Conservation (phyloP, 1,140 invertebrate species). For the Cydia fagiglandana region DNA sequence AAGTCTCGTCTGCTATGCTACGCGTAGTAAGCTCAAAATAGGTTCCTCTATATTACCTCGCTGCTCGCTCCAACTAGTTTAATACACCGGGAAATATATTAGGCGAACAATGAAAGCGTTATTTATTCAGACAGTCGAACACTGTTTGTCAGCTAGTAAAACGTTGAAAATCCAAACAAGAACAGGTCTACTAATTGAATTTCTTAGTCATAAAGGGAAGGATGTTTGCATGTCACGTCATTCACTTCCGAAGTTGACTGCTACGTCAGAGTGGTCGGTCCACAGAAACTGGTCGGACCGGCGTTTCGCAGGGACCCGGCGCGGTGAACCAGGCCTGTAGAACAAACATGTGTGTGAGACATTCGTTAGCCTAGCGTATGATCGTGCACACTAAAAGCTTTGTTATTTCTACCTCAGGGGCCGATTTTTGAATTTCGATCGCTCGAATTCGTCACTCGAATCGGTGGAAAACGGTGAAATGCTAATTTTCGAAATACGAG, state of each 20-base stretch:
- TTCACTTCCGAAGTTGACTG: slow-evolving; percentile 47
- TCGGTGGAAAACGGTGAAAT: no score
- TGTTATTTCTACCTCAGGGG: background rate
- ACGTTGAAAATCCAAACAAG: slow-evolving; percentile 30
- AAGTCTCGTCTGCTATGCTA: background rate
- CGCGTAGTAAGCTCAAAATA: background rate
- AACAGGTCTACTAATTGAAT: slow-evolving; percentile 29
- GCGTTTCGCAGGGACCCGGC: slow-evolving; percentile 57
- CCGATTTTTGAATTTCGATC: no score
- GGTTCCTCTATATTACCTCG: slow-evolving; percentile 5
- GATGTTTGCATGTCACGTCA: slow-evolving; percentile 49
- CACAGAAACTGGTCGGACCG: slow-evolving; percentile 43
- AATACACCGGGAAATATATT: slow-evolving; percentile 24
- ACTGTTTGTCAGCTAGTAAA: slow-evolving; percentile 25
- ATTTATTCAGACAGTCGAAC: slow-evolving; percentile 29
- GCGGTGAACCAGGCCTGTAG: slow-evolving; percentile 51
- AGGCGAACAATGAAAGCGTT: slow-evolving; percentile 25
- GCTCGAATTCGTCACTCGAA: no score
- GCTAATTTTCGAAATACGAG: no score
- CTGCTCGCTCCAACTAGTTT: slow-evolving; percentile 25
- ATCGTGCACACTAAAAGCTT: slow-evolving; percentile 41
- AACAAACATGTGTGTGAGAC: slow-evolving; percentile 63
- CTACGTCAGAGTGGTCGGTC: slow-evolving; percentile 36
- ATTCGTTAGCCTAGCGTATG: slow-evolving; percentile 44
- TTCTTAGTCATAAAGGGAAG: slow-evolving; percentile 35